A percentile compares a stretch with the other conserved stretches of the same genome.
These are phyloP conservation scores for Ferrisia virgata DNA, from an alignment of 2,888 invertebrate species.

Conservation along the genomic window DNA sequence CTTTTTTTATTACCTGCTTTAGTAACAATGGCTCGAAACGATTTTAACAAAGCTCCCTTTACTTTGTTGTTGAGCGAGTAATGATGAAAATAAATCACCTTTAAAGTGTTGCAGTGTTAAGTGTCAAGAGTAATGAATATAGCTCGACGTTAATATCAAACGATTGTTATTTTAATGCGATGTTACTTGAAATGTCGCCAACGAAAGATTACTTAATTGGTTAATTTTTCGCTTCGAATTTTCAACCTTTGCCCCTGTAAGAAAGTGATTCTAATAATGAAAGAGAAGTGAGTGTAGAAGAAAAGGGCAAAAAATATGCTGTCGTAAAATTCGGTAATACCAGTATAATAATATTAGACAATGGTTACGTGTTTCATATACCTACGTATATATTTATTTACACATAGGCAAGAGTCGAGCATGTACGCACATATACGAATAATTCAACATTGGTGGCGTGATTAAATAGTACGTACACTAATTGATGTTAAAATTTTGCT, in stretches of 20 bases:
- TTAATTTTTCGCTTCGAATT: background rate
- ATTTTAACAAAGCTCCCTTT: background rate
- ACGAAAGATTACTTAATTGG: background rate
- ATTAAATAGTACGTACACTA: background rate
- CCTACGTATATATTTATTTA: no score
- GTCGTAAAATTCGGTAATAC: background rate
- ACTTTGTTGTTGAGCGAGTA: background rate
- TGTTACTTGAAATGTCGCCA: background rate
- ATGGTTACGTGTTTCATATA: no score
- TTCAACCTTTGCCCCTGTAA: background rate
- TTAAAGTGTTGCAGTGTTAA: background rate
- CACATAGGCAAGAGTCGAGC: no score
- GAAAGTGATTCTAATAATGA: background rate
- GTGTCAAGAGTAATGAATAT: background rate
- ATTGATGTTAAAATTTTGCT: background rate
- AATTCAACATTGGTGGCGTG: background rate
- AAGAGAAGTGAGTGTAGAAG: background rate
- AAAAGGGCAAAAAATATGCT: background rate
- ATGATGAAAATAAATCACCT: background rate
- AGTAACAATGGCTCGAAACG: background rate
- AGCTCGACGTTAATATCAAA: background rate
- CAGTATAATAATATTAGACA: no score
- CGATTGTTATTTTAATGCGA: slow-evolving; percentile 2
- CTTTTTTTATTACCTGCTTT: slow-evolving; percentile 7
- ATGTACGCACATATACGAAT: background rate